Percentiles rank a stretch among this genome's conserved stretches.
Evolutionary conservation across 1,140 invertebrate genomes (phyloP).

Genomic region (Matsumurasca onukii): DNA sequence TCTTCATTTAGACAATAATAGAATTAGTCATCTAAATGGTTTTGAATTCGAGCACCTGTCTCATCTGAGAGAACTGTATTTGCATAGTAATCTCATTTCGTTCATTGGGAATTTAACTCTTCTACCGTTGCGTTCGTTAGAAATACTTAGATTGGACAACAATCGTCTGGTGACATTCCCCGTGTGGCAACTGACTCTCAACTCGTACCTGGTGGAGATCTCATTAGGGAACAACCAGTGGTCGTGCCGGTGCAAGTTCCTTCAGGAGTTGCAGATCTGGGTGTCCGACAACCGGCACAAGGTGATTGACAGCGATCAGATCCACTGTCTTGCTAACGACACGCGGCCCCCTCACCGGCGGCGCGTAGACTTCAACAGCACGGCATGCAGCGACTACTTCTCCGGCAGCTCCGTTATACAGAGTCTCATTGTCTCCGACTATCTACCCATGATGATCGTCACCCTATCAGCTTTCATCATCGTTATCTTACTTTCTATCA

Average conservation of each 20-base stretch:
- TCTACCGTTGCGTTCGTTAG: slow-evolving; percentile 70
- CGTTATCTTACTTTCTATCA: slow-evolving; percentile 67
- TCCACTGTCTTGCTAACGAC: slow-evolving; percentile 79
- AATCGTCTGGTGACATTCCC: slow-evolving; percentile 80
- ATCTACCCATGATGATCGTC: slow-evolving; percentile 79
- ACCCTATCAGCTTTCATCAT: slow-evolving; percentile 69
- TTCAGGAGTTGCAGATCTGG: slow-evolving; percentile 82
- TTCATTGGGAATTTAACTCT: slow-evolving; percentile 81
- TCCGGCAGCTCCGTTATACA: slow-evolving; percentile 79
- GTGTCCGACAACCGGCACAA: slow-evolving; percentile 78
- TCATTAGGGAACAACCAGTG: slow-evolving; percentile 79
- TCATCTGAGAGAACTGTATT: slow-evolving; percentile 77
- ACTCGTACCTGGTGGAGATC: slow-evolving; percentile 68
- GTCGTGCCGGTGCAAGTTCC: slow-evolving; percentile 88
- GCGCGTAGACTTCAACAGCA: slow-evolving; percentile 77
- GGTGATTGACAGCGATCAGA: slow-evolving; percentile 71
- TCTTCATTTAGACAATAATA: slow-evolving; percentile 85
- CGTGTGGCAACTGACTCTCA: slow-evolving; percentile 79
- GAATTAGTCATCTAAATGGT: slow-evolving; percentile 74
- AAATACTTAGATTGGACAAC: slow-evolving; percentile 79
- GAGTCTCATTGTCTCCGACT: slow-evolving; percentile 79
- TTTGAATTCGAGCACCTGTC: slow-evolving; percentile 87
- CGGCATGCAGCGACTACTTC: slow-evolving; percentile 79
- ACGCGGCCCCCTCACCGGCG: slow-evolving; percentile 68
- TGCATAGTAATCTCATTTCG: slow-evolving; percentile 82